These are phyloP conservation scores for Madoqua kirkii DNA, from an alignment of 2,113 vertebrate species.

Conservation along the genomic window DNA sequence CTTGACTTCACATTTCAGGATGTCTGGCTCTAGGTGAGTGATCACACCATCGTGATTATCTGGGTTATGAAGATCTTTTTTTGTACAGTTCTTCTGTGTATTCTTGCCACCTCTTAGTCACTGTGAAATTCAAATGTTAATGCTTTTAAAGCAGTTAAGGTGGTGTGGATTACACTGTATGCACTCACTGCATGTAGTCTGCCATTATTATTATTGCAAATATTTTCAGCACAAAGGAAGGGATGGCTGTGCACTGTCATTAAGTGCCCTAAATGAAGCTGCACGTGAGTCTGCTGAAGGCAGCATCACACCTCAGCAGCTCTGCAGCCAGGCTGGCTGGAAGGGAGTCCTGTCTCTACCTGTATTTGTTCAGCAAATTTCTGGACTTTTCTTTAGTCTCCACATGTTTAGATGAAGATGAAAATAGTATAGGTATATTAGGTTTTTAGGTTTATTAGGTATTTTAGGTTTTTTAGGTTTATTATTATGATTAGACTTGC, in stretches of 20 bases:
- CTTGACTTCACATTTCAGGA: too few relatives aligned
- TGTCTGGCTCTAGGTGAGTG: too few relatives aligned
- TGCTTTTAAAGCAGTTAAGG: neutral
- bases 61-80: too few relatives aligned
- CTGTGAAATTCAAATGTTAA: neutral
- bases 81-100: too few relatives aligned
- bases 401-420: neutral
- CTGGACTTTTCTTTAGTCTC: neutral
- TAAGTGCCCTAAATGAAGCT: neutral
- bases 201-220: neutral
- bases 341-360: neutral
- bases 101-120: too few relatives aligned
- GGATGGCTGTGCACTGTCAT: neutral
- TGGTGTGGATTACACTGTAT: neutral
- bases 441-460: too few relatives aligned
- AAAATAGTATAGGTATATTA: neutral
- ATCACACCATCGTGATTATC: too few relatives aligned
- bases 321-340: neutral
- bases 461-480: too few relatives aligned
- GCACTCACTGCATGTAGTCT: neutral
- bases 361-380: neutral
- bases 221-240: neutral
- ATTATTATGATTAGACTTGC: neutral
- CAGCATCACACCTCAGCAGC: too few relatives aligned
- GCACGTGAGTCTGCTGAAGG: accelerated